Conservation (phyloP, 2,888 invertebrate species). For the Himalopsyche tibetana region DNA sequence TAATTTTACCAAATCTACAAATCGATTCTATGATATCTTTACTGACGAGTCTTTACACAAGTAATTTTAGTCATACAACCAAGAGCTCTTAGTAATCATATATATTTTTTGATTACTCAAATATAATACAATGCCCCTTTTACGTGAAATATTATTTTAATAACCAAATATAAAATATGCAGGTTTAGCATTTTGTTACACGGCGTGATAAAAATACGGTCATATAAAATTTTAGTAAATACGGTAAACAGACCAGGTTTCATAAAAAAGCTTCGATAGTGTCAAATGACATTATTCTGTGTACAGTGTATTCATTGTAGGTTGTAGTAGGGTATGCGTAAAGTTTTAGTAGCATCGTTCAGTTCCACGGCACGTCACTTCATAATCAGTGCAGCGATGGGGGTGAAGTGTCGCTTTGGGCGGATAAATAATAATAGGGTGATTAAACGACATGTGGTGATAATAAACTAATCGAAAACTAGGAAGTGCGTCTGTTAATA, state of each 20-base stretch:
- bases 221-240: background rate
- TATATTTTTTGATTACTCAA: too few relatives aligned
- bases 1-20: too few relatives aligned
- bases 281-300: background rate
- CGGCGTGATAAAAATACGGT: background rate
- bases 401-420: slow-evolving; percentile 43
- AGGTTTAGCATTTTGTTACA: too few relatives aligned
- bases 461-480: slow-evolving; percentile 65
- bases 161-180: too few relatives aligned
- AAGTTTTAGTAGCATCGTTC: slow-evolving; percentile 14
- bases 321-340: background rate
- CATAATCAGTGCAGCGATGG: slow-evolving; percentile 41
- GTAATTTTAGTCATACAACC: too few relatives aligned
- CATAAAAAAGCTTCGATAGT: background rate
- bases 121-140: too few relatives aligned
- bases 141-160: too few relatives aligned
- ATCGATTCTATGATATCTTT: too few relatives aligned
- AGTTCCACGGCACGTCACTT: slow-evolving; percentile 12
- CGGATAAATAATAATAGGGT: slow-evolving; percentile 64
- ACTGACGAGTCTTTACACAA: too few relatives aligned
- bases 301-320: slow-evolving; percentile 7
- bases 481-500: slow-evolving; percentile 58
- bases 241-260: background rate
- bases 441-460: slow-evolving; percentile 62
- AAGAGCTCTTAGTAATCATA: too few relatives aligned